These are phyloP conservation scores for Pampusana beccarii DNA, from an alignment of 2,113 vertebrate species.

Conservation along the genomic window DNA sequence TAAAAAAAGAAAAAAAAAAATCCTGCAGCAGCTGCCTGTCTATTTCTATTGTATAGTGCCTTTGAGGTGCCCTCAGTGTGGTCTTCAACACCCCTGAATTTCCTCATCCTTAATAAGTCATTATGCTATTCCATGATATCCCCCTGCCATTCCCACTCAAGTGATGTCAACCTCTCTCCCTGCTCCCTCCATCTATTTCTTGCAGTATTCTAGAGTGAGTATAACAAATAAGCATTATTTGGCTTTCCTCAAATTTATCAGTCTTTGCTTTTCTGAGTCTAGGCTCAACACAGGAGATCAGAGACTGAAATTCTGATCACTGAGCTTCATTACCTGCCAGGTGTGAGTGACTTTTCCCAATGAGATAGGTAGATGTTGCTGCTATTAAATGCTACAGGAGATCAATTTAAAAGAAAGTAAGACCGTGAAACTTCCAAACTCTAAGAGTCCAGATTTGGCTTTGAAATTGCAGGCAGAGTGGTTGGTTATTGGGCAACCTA, in stretches of 20 bases:
- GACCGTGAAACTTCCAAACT: not conserved
- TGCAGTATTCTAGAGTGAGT: not conserved
- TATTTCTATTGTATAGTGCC: not conserved
- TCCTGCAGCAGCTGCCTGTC: not conserved
- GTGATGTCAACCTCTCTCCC: not conserved
- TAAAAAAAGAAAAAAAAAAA: not conserved
- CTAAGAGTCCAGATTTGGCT: not conserved
- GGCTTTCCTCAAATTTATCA: not conserved
- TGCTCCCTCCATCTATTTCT: not conserved
- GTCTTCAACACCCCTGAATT: not conserved
- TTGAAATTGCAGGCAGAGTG: not conserved
- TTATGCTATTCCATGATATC: not conserved
- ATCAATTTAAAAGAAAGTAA: not conserved
- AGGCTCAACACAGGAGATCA: not conserved
- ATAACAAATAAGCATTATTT: not conserved
- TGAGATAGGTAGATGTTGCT: not conserved
- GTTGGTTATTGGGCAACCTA: not conserved
- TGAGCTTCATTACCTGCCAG: not conserved
- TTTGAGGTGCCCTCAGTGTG: fast-evolving
- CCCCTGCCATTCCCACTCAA: not conserved
- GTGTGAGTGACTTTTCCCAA: not conserved
- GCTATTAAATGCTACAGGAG: not conserved
- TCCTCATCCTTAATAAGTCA: not conserved
- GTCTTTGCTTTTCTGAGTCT: not conserved
- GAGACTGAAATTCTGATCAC: not conserved